Percentiles rank a stretch among this genome's conserved stretches.
phyloP scores from a whole-genome alignment of 2,797 vertebrate species.

The Taeniopygia guttata region DNA sequence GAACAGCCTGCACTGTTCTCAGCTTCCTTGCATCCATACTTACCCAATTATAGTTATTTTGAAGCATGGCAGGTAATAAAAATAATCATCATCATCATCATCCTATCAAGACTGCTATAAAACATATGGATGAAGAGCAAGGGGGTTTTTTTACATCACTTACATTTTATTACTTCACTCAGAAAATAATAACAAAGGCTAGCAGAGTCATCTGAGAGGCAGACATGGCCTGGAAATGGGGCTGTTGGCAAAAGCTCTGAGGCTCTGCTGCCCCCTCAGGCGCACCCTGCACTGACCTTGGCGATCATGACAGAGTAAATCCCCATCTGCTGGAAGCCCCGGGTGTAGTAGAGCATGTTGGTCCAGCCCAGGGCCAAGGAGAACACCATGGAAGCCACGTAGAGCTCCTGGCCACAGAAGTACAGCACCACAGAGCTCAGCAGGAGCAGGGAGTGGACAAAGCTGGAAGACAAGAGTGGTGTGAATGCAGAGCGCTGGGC shows the following conservation, averaged over 20 bases:
- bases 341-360: conserved; percentile 91
- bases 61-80: background rate
- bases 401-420: conserved; percentile 69
- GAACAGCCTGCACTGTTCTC: background rate
- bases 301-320: conserved; percentile 97
- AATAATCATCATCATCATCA: background rate
- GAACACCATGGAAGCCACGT: conserved; percentile 86
- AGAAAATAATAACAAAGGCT: background rate
- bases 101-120: background rate
- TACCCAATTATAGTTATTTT: background rate
- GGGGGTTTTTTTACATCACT: background rate
- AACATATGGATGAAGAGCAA: background rate
- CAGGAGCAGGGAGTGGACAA: conserved; percentile 86
- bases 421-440: conserved; percentile 78
- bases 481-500: background rate
- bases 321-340: conserved; percentile 90
- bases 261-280: background rate
- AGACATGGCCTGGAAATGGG: background rate
- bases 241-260: background rate
- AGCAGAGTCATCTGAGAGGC: background rate
- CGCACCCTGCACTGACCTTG: conserved; percentile 79
- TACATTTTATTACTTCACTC: background rate
- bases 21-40: background rate
- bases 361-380: conserved; percentile 91
- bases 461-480: conserved; percentile 71